Evolutionary conservation across 1,140 invertebrate genomes (phyloP), one percentile per base, ranked within the genome.

Genomic region (Drosophila ohnishii): DNA sequence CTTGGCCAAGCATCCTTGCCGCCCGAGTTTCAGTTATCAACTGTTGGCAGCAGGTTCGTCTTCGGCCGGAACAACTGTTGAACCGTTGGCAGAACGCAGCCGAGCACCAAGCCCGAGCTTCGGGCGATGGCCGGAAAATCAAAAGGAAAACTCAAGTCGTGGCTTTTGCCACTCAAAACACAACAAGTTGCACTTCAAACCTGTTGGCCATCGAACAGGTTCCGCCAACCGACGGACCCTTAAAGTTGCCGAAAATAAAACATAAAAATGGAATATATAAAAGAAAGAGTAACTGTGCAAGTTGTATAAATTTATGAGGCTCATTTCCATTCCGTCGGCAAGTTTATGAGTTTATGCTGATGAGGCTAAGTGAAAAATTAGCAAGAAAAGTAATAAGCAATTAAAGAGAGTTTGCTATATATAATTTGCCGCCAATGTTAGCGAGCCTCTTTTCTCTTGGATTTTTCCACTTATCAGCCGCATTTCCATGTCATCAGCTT

Each of bases 1-100:
- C 44, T n/a, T 10, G 39, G 47, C 56, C 53, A 32, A 57, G 60
- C 83, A 66, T 73, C 83, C 67, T 60, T 50, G 62, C 79, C 76
- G 83, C 40, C 34, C 73, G 79, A 83, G 60, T 56, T 70, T 65
- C 61, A 80, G 84, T 83, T 87, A 87, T 87, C 72, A 87, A 87
- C 83, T 87, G 76, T 80, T 75, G 63, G 62, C 44, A 40, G 61
- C 57, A 28, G 40, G 40, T 34, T 42, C 25, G 34, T 59, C 48
- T 76, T 82, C 53, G 78, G 70, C 25, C 64, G 55, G 76, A 69
- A 74, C 79, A 82, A 69, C 61, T 75, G 72, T 75, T 75, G 71
- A 61, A 65, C 35, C 22, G 76, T 60, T 61, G 60, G 62, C 67
- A 79, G 47, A 25, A 59, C 22, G 60, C 13, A 45, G 40, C 57